Evolutionary conservation across 2,113 vertebrate species (phyloP).

Genomic region (Clarias magur): DNA sequence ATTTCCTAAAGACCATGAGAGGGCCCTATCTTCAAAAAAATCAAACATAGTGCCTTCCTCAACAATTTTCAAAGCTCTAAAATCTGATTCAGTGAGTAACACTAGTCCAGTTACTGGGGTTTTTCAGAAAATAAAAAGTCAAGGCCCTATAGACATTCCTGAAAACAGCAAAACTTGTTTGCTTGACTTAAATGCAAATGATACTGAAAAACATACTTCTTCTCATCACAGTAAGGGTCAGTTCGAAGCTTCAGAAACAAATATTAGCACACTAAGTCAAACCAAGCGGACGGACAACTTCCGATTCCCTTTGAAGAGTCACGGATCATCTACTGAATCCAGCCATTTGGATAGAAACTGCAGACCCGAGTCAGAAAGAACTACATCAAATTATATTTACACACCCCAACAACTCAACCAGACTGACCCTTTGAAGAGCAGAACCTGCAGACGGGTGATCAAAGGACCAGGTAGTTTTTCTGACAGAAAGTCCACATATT

Average conservation of each 20-base stretch:
- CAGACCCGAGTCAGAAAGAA: conserved; percentile 24
- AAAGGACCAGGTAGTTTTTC: conserved; percentile 34
- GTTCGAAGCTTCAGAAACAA: conserved; percentile 35
- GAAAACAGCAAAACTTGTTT: background rate
- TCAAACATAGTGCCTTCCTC: background rate
- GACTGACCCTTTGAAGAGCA: conserved; percentile 41
- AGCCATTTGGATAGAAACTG: conserved; percentile 36
- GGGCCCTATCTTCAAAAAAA: background rate
- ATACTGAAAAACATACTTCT: conserved; percentile 20
- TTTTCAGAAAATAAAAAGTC: background rate
- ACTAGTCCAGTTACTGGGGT: background rate
- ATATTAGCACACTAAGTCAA: conserved; percentile 30
- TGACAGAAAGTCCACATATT: conserved; percentile 38
- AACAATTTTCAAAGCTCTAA: background rate
- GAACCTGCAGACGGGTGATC: conserved; percentile 44
- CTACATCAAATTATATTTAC: conserved; percentile 24
- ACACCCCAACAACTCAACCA: conserved; percentile 19
- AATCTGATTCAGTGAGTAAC: conserved; percentile 10
- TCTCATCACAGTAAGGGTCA: conserved; percentile 23
- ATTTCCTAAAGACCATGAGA: background rate
- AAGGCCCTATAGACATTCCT: background rate
- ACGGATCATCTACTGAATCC: conserved; percentile 45
- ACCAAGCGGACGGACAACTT: conserved; percentile 40
- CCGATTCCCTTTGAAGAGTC: conserved; percentile 41
- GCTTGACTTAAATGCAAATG: conserved; percentile 11